A percentile compares a stretch with the other conserved stretches of the same genome.
Conservation (phyloP, 2,888 invertebrate species). For the Dasysyrphus albostriatus region DNA sequence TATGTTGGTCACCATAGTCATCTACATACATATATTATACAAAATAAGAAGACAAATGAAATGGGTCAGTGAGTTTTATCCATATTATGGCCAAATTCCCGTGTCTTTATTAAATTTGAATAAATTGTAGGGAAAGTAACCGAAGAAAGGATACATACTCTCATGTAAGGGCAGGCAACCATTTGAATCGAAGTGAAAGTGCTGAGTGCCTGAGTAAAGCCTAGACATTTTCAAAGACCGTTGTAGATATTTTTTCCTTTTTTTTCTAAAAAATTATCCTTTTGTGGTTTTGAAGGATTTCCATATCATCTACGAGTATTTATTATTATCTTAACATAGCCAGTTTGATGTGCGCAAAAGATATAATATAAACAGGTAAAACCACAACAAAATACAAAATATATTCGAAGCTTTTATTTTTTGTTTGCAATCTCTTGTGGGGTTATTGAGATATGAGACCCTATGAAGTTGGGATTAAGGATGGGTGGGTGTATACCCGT, state of each 20-base stretch:
- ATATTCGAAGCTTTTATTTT: constrained; percentile 26
- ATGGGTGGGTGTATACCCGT: background rate
- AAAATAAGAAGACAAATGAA: constrained; percentile 49
- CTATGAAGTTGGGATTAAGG: constrained; percentile 8
- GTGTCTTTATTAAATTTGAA: constrained; percentile 78
- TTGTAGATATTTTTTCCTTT: constrained; percentile 36
- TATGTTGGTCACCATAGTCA: background rate
- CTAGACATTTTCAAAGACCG: constrained; percentile 10
- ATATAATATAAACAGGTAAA: background rate
- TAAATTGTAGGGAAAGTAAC: constrained; percentile 76
- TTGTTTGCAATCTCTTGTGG: constrained; percentile 46
- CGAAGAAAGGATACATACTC: constrained; percentile 57
- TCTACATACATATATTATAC: background rate
- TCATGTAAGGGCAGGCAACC: constrained; percentile 48
- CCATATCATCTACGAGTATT: constrained; percentile 44
- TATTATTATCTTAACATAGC: constrained; percentile 29
- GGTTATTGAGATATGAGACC: constrained; percentile 52
- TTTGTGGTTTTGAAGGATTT: constrained; percentile 66
- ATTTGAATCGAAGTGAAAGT: constrained; percentile 59
- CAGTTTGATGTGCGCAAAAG: background rate
- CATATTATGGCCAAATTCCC: constrained; percentile 77
- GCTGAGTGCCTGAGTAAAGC: constrained; percentile 50
- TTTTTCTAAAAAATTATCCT: constrained; percentile 46
- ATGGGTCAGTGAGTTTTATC: constrained; percentile 78
- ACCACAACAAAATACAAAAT: constrained; percentile 7